These are phyloP conservation scores for Nineta flava DNA, from an alignment of 2,888 invertebrate species.

Conservation along the genomic window DNA sequence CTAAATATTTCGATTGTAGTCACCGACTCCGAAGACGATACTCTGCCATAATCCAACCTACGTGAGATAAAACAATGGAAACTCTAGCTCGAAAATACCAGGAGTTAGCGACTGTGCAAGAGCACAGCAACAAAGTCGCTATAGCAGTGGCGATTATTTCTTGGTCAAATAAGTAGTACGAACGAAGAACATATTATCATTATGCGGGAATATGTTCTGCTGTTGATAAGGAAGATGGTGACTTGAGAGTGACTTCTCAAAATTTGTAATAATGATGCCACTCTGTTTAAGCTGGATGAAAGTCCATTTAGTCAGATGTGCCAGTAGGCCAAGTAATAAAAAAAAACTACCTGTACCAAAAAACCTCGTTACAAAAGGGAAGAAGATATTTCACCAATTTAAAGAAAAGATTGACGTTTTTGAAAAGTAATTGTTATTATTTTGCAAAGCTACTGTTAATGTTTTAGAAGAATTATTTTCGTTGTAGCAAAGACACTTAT, in stretches of 20 bases:
- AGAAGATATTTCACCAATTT: conserved; percentile 7
- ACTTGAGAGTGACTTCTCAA: conserved; percentile 11
- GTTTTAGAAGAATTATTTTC: no score
- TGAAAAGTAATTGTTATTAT: no score
- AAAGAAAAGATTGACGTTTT: background rate
- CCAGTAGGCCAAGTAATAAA: conserved; percentile 13
- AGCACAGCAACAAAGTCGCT: conserved; percentile 9
- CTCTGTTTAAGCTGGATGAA: conserved; percentile 14
- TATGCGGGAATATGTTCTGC: conserved; percentile 12
- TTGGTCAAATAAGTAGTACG: conserved; percentile 10
- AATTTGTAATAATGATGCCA: conserved; percentile 12
- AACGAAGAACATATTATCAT: conserved; percentile 11
- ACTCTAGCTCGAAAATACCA: no score
- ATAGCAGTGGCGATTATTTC: conserved; percentile 12
- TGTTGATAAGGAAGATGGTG: conserved; percentile 10
- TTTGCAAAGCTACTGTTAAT: no score
- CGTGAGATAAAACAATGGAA: no score
- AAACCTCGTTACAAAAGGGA: conserved; percentile 11
- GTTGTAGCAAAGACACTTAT: no score
- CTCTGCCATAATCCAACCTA: no score
- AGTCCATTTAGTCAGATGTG: conserved; percentile 13
- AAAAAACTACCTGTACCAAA: conserved; percentile 12
- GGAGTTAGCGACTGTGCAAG: conserved; percentile 6
- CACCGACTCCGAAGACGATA: no score
- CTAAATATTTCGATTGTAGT: no score